Conservation (phyloP, 2,888 invertebrate species). For the Operophtera brumata region DNA sequence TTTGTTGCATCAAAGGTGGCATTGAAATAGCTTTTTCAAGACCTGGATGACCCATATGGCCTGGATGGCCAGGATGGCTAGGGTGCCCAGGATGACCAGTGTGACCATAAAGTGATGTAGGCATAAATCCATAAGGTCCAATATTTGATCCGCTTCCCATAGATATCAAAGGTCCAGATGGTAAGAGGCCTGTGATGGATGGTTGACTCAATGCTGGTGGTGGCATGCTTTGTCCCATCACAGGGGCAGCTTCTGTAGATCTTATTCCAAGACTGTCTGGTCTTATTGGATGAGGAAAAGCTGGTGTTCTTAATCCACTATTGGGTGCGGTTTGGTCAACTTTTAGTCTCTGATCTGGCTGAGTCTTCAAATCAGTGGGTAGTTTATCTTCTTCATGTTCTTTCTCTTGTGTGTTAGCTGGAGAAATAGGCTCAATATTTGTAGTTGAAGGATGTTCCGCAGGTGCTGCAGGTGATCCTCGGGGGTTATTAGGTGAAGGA, state of each 20-base stretch:
- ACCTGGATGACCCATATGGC: conserved; percentile 62
- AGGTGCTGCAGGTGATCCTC: conserved; percentile 67
- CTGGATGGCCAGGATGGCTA: conserved; percentile 58
- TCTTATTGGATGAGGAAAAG: conserved; percentile 63
- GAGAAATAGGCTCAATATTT: conserved; percentile 71
- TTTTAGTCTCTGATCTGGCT: conserved; percentile 54
- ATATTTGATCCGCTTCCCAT: conserved; percentile 80
- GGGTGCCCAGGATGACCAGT: conserved; percentile 50
- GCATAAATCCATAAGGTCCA: conserved; percentile 83
- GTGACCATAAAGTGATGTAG: conserved; percentile 71
- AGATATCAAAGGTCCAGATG: conserved; percentile 81
- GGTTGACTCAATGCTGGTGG: conserved; percentile 77
- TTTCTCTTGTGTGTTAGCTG: conserved; percentile 70
- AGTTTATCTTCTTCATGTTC: conserved; percentile 74
- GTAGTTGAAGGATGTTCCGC: conserved; percentile 68
- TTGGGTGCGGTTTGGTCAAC: conserved; percentile 49
- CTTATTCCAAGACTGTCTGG: conserved; percentile 69
- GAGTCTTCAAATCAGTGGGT: conserved; percentile 73
- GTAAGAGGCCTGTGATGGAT: conserved; percentile 78
- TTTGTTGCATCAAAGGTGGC: conserved; percentile 67
- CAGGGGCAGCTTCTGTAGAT: conserved; percentile 63
- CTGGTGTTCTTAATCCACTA: conserved; percentile 54
- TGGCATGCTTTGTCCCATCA: conserved; percentile 66
- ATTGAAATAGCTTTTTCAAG: conserved; percentile 68
- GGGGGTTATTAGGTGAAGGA: conserved; percentile 68